These are phyloP conservation scores for Holotrichia oblita DNA, from an alignment of 1,140 invertebrate genomes.

Conservation along the genomic window DNA sequence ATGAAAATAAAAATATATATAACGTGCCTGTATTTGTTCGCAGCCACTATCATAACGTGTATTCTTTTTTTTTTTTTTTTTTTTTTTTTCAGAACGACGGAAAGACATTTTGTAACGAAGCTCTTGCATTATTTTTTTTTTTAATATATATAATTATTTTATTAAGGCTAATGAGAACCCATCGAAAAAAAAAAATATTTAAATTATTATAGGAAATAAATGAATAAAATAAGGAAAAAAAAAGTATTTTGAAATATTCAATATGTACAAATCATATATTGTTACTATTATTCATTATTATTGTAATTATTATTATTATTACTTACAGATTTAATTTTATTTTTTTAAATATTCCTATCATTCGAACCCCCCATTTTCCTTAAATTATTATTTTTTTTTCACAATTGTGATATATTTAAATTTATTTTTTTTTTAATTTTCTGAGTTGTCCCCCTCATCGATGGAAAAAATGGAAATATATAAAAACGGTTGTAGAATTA, in stretches of 20 bases:
- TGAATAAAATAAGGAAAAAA: background rate
- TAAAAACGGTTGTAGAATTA: too few species aligned
- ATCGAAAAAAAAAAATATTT: background rate
- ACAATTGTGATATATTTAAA: slow-evolving; percentile 21
- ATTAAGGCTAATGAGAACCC: slow-evolving; percentile 3
- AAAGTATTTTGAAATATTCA: background rate
- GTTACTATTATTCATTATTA: background rate
- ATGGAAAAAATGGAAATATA: too few species aligned
- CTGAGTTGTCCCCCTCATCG: too few species aligned
- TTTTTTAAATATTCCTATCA: background rate
- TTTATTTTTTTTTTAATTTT: slow-evolving; percentile 20
- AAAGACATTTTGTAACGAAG: background rate
- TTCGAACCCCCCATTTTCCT: background rate
- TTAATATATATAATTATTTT: too few species aligned
- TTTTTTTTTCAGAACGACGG: background rate
- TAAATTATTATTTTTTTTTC: slow-evolving; percentile 1
- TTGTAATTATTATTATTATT: too few species aligned
- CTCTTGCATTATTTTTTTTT: background rate
- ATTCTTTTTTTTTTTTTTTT: background rate
- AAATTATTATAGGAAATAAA: background rate
- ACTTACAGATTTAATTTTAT: background rate
- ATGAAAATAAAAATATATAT: background rate
- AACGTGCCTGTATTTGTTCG: background rate
- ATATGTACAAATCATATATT: background rate
- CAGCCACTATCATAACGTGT: slow-evolving; percentile 6